Evolutionary conservation across 2,797 vertebrate genomes (phyloP).

Genomic region (Pogoniulus pusillus): DNA sequence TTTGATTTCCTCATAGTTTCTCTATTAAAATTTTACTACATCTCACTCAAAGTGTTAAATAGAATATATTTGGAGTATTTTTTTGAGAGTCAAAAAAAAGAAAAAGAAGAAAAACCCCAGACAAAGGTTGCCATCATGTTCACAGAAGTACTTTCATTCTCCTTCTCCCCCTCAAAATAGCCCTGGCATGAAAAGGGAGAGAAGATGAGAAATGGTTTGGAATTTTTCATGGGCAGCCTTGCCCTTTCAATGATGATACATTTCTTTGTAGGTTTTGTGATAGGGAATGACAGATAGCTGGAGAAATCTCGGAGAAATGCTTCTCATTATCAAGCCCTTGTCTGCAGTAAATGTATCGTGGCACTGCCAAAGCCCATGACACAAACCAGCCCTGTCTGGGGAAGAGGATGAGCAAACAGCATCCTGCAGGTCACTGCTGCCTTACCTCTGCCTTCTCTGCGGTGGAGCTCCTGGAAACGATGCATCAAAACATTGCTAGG

Average conservation of each 20-base stretch:
- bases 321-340: slow-evolving; percentile 46
- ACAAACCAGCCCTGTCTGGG: neutral
- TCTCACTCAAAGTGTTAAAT: slow-evolving; percentile 23
- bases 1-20: slow-evolving; percentile 26
- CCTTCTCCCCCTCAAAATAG: slow-evolving; percentile 43
- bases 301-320: slow-evolving; percentile 47
- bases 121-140: slow-evolving; percentile 34
- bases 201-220: slow-evolving; percentile 39
- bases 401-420: slow-evolving; percentile 2
- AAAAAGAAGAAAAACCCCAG: neutral
- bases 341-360: slow-evolving; percentile 14
- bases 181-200: slow-evolving; percentile 24
- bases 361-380: neutral
- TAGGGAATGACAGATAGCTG: slow-evolving; percentile 34
- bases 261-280: slow-evolving; percentile 50
- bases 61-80: slow-evolving; percentile 9
- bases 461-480: neutral
- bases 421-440: neutral
- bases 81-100: neutral
- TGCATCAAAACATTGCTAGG: slow-evolving; percentile 17
- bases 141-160: slow-evolving; percentile 30
- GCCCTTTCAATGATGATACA: slow-evolving; percentile 38
- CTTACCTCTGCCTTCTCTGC: neutral
- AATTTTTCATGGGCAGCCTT: slow-evolving; percentile 53
- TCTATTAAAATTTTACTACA: slow-evolving; percentile 32